These are phyloP conservation scores for Chrysoperla carnea DNA, from an alignment of 1,140 invertebrate genomes.

Conservation along the genomic window DNA sequence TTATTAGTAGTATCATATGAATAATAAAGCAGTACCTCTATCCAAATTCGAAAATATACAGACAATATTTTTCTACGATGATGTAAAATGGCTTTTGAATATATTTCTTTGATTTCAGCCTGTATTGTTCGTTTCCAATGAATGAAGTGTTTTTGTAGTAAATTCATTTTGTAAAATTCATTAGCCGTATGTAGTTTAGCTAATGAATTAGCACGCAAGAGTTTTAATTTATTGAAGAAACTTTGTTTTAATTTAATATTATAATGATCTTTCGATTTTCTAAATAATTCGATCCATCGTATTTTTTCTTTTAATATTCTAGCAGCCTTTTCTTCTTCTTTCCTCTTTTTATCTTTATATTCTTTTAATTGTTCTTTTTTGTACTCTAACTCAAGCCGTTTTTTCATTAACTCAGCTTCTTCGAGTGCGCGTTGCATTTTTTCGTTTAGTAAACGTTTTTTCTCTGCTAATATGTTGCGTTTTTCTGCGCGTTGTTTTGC, in stretches of 20 bases:
- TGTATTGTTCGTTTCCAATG: no score
- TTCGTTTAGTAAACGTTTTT: slow-evolving; percentile 36
- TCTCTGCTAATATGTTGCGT: slow-evolving; percentile 36
- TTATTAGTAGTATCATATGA: slow-evolving; percentile 23
- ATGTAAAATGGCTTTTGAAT: no score
- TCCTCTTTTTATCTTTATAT: slow-evolving; percentile 33
- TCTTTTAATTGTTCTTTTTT: slow-evolving; percentile 33
- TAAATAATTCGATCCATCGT: slow-evolving; percentile 26
- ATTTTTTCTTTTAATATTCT: slow-evolving; percentile 28
- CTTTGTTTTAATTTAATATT: slow-evolving; percentile 30
- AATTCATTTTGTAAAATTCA: slow-evolving; percentile 23
- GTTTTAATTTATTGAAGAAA: slow-evolving; percentile 29
- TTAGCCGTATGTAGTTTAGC: slow-evolving; percentile 27
- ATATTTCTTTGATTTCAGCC: no score
- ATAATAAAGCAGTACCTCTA: slow-evolving; percentile 20
- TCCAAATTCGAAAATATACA: no score
- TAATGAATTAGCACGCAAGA: slow-evolving; percentile 25
- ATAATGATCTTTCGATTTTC: slow-evolving; percentile 36
- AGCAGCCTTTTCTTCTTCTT: slow-evolving; percentile 36
- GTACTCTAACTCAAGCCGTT: slow-evolving; percentile 35
- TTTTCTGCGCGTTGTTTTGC: slow-evolving; percentile 37
- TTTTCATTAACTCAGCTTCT: slow-evolving; percentile 26
- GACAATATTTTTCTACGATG: no score
- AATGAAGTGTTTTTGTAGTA: no score
- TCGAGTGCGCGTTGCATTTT: slow-evolving; percentile 33